phyloP scores from a whole-genome alignment of 2,888 invertebrate species.

The Drosophila maculinotata region DNA sequence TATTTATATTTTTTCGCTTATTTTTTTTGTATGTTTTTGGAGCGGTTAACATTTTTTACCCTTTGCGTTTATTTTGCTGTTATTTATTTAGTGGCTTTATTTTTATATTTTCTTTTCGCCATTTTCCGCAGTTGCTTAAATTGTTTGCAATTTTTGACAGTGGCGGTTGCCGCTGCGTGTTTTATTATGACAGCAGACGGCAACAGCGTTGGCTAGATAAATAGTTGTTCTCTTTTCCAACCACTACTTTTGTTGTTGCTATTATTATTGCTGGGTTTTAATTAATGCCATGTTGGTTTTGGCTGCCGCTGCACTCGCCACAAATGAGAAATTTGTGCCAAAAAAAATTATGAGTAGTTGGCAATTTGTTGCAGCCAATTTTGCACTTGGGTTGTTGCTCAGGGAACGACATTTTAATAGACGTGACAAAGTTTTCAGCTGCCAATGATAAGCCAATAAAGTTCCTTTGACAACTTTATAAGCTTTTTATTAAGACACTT shows the following conservation, averaged over 20 bases:
- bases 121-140: conserved; percentile 63
- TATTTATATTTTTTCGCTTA: conserved; percentile 8
- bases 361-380: conserved; percentile 57
- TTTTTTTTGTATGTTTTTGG: conserved; percentile 16
- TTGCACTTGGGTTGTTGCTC: conserved; percentile 29
- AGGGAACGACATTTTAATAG: conserved; percentile 22
- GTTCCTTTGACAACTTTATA: conserved; percentile 19
- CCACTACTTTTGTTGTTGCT: conserved; percentile 12
- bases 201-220: conserved; percentile 55
- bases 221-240: conserved; percentile 53
- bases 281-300: conserved; percentile 63
- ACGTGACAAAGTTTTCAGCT: conserved; percentile 21
- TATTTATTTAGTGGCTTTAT: conserved; percentile 66
- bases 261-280: conserved; percentile 55
- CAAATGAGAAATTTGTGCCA: conserved; percentile 60
- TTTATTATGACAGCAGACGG: conserved; percentile 76
- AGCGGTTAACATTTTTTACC: conserved; percentile 51
- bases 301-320: conserved; percentile 23
- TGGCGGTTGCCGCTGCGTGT: conserved; percentile 64
- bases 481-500: conserved; percentile 3
- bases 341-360: conserved; percentile 32
- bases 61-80: conserved; percentile 49
- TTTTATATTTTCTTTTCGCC: conserved; percentile 26
- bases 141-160: conserved; percentile 77
- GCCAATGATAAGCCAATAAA: conserved; percentile 26